Evolutionary conservation across 1,140 invertebrate species (phyloP).

Genomic region (Bacillus rossius): DNA sequence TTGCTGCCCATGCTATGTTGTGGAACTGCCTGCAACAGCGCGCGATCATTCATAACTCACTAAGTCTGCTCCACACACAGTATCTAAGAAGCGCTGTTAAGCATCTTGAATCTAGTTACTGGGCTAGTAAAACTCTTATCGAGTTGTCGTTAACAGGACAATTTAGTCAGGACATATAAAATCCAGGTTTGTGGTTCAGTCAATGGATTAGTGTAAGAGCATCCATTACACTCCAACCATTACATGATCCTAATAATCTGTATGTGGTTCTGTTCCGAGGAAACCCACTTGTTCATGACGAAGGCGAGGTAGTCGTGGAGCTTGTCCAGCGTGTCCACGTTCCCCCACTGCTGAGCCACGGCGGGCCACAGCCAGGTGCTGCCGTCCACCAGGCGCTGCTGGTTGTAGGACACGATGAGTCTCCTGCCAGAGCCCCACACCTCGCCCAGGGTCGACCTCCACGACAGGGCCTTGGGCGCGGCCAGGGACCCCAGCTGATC

Average conservation of each 20-base stretch:
- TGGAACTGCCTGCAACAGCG: not conserved
- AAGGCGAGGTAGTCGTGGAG: constrained; percentile 44
- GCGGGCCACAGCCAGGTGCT: constrained; percentile 39
- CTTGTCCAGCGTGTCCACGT: constrained; percentile 45
- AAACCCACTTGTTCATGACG: constrained; percentile 28
- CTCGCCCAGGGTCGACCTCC: constrained; percentile 42
- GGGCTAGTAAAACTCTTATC: too few relatives aligned
- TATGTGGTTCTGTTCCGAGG: too few relatives aligned
- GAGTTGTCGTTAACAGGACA: too few relatives aligned
- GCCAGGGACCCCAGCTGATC: constrained; percentile 45
- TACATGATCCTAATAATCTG: too few relatives aligned
- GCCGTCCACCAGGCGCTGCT: constrained; percentile 32
- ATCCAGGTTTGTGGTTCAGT: too few relatives aligned
- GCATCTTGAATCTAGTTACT: too few relatives aligned
- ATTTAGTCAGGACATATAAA: too few relatives aligned
- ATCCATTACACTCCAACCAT: too few relatives aligned
- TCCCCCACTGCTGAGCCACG: constrained; percentile 54
- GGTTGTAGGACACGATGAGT: constrained; percentile 53
- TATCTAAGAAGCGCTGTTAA: too few relatives aligned
- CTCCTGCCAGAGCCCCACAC: constrained; percentile 48
- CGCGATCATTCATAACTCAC: too few relatives aligned
- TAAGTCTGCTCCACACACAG: too few relatives aligned
- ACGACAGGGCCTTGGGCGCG: constrained; percentile 41
- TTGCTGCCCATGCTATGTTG: constrained; percentile 46
- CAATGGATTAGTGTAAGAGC: too few relatives aligned